A percentile compares a stretch with the other conserved stretches of the same genome.
Evolutionary conservation across 1,140 invertebrate species (phyloP).

Genomic region (Pentalonia nigronervosa): DNA sequence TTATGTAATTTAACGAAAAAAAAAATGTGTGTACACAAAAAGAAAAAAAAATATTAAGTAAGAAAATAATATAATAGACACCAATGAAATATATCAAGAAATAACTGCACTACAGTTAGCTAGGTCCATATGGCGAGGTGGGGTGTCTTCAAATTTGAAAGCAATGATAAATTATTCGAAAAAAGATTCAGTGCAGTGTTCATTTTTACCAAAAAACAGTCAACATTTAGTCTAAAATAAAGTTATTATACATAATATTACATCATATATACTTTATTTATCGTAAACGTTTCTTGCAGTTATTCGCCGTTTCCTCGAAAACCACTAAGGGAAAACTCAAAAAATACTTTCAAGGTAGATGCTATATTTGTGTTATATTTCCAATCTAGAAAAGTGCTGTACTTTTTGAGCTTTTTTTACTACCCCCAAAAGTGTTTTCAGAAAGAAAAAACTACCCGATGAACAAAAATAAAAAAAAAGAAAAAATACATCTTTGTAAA

Average conservation of each 20-base stretch:
- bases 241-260: neutral
- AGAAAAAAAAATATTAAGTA: neutral
- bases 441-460: neutral
- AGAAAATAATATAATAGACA: neutral
- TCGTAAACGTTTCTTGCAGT: neutral
- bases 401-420: slow-evolving; percentile 7
- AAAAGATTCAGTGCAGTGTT: neutral
- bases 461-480: neutral
- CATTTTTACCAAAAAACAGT: neutral
- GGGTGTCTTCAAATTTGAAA: neutral
- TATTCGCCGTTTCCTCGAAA: neutral
- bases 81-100: neutral
- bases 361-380: neutral
- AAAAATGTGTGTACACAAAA: neutral
- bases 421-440: neutral
- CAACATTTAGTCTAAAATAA: neutral
- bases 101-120: neutral
- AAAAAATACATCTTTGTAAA: neutral
- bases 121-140: neutral
- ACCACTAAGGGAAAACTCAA: neutral
- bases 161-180: neutral
- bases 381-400: neutral
- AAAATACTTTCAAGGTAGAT: neutral
- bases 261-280: neutral
- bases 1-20: neutral